Evolutionary conservation across 2,888 invertebrate genomes (phyloP).

Genomic region (Himalopsyche kuldschensis): DNA sequence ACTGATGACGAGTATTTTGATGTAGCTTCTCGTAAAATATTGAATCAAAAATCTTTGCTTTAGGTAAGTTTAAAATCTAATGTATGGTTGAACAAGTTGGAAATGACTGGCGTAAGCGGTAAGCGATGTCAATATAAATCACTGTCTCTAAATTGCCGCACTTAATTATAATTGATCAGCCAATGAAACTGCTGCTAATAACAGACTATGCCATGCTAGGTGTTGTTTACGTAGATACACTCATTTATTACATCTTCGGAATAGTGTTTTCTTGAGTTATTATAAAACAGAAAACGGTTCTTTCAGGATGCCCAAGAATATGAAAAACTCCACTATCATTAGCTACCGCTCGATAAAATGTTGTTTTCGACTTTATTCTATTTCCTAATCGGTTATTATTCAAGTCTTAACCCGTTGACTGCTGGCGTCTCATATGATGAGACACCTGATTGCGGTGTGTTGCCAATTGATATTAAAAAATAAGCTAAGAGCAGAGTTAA

Average conservation of each 20-base stretch:
- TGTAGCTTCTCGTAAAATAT: no score
- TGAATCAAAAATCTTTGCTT: no score
- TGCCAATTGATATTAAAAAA: no score
- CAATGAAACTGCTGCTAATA: conserved; percentile 26
- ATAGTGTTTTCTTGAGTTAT: not conserved
- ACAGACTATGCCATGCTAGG: conserved; percentile 12
- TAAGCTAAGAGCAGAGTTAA: no score
- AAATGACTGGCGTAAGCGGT: not conserved
- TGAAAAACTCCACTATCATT: not conserved
- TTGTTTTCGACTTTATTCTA: not conserved
- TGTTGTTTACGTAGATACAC: conserved; percentile 21
- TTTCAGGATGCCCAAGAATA: not conserved
- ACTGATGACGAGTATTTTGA: no score
- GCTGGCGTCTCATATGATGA: no score
- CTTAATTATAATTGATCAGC: conserved; percentile 21
- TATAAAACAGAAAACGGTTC: not conserved
- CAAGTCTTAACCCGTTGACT: no score
- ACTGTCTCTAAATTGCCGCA: conserved; percentile 18
- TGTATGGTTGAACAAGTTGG: not conserved
- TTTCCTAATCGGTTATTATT: not conserved
- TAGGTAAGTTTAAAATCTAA: no score
- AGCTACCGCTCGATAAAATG: not conserved
- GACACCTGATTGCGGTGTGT: no score
- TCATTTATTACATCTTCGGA: not conserved
- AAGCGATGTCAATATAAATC: conserved; percentile 29